phyloP scores from a whole-genome alignment of 2,113 vertebrate species.

The Prinia subflava region DNA sequence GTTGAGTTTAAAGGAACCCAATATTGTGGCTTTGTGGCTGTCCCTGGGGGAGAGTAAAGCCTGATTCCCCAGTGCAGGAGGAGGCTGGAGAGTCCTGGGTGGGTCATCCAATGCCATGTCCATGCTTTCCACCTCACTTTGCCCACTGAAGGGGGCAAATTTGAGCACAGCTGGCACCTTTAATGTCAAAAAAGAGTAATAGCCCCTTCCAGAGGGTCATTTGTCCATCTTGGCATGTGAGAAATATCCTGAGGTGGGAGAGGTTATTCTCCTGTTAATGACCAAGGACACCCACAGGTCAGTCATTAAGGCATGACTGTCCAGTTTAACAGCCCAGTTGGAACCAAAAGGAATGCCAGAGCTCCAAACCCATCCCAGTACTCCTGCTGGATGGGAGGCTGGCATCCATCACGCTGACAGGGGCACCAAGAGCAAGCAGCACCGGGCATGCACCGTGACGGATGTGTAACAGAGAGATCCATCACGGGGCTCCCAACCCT shows the following conservation, averaged over 20 bases:
- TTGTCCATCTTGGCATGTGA: neutral
- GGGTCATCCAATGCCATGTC: neutral
- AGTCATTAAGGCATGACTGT: neutral
- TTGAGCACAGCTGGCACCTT: neutral
- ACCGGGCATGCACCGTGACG: fast-evolving
- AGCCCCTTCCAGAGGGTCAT: neutral
- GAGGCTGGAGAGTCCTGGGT: neutral
- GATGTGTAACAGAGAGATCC: neutral
- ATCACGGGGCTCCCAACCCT: neutral
- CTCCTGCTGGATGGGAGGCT: neutral
- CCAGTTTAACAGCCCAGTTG: neutral
- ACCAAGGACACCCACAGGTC: neutral
- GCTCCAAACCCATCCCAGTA: neutral
- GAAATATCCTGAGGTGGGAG: neutral
- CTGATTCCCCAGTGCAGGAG: neutral
- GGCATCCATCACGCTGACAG: neutral
- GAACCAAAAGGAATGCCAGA: neutral
- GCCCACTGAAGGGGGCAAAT: neutral
- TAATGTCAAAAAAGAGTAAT: neutral
- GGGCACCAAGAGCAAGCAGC: neutral
- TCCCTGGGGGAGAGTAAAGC: neutral
- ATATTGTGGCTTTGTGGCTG: neutral
- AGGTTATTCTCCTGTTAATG: neutral
- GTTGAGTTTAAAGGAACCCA: neutral
- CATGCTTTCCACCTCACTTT: neutral